phyloP scores from a whole-genome alignment of 2,797 vertebrate species.

The Eospalax fontanierii region DNA sequence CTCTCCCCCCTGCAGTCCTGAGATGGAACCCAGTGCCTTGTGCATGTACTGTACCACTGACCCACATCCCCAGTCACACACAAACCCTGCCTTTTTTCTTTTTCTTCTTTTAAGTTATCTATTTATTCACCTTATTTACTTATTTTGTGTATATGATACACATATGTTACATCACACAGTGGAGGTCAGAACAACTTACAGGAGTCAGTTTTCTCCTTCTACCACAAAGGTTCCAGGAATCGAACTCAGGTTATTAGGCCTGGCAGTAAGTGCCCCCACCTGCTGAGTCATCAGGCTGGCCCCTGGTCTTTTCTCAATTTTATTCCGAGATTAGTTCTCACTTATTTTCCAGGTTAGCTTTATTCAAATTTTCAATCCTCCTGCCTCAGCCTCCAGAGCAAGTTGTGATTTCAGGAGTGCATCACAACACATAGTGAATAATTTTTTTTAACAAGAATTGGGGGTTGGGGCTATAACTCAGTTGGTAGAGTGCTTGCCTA shows the following conservation, averaged over 20 bases:
- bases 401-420: background rate
- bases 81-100: background rate
- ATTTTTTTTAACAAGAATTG: background rate
- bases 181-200: background rate
- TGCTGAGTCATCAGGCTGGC: no score
- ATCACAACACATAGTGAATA: background rate
- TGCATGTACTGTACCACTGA: background rate
- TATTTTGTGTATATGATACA: background rate
- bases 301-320: background rate
- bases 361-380: background rate
- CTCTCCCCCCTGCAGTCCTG: no score
- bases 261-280: background rate
- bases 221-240: background rate
- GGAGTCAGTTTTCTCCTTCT: background rate
- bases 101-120: background rate
- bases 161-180: background rate
- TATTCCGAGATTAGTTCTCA: background rate
- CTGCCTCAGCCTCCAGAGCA: background rate
- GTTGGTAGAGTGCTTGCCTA: background rate
- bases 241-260: background rate
- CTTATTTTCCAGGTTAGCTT: background rate
- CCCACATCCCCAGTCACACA: background rate
- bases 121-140: background rate
- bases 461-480: no score
- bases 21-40: no score